phyloP scores from a whole-genome alignment of 1,140 invertebrate species.

The Calliopsis andreniformis region DNA sequence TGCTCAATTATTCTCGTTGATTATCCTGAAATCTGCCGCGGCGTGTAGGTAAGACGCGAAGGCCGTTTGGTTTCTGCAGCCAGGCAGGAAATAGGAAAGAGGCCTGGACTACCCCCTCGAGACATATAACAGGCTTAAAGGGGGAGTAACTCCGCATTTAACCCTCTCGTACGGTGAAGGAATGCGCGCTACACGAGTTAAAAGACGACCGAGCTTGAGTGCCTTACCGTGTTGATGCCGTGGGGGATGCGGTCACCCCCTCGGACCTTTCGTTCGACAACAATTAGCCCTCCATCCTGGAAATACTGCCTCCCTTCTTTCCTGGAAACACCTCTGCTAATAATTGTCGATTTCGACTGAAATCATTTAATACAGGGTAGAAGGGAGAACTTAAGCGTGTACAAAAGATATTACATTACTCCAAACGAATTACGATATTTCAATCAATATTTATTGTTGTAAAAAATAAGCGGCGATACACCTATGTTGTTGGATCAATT shows the following conservation, averaged over 20 bases:
- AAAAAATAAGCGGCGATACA: background rate
- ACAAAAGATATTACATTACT: no score
- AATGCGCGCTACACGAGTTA: conserved; percentile 71
- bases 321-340: conserved; percentile 62
- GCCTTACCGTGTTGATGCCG: conserved; percentile 76
- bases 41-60: conserved; percentile 50
- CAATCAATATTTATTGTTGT: background rate
- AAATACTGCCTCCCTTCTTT: conserved; percentile 60
- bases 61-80: conserved; percentile 61
- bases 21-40: conserved; percentile 50
- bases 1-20: background rate
- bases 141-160: conserved; percentile 67
- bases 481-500: background rate
- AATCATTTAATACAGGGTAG: background rate
- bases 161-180: conserved; percentile 66
- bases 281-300: conserved; percentile 68
- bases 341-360: conserved; percentile 35
- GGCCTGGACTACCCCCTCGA: conserved; percentile 58
- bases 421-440: no score
- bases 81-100: conserved; percentile 63
- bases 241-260: conserved; percentile 67
- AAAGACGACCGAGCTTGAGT: conserved; percentile 79
- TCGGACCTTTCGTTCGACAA: conserved; percentile 72
- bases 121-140: conserved; percentile 70
- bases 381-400: no score